Conservation (phyloP, 2,113 vertebrate species). For the Myrmecophaga tridactyla region DNA sequence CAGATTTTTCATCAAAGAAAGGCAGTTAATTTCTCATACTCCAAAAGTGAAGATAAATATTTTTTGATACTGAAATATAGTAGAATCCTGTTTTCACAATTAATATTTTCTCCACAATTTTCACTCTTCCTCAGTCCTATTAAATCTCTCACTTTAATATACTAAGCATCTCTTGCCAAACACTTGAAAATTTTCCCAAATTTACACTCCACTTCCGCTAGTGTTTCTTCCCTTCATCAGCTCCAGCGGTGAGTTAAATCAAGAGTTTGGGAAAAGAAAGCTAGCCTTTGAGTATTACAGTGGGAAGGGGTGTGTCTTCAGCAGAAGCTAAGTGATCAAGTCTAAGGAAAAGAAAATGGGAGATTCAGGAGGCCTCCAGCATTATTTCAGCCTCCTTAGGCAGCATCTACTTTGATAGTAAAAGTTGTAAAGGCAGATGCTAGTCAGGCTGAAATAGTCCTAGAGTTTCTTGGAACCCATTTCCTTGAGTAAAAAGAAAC, state of each 20-base stretch:
- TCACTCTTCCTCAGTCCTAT: conserved; percentile 23
- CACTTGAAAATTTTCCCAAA: conserved; percentile 30
- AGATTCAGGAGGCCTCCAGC: background rate
- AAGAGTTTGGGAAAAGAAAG: conserved; percentile 24
- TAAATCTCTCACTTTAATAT: background rate
- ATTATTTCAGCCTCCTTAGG: background rate
- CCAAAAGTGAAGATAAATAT: background rate
- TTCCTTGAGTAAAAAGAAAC: background rate
- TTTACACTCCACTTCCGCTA: background rate
- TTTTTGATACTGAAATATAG: conserved; percentile 13
- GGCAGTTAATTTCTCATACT: background rate
- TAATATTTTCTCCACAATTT: conserved; percentile 38
- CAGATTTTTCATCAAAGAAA: conserved; percentile 5
- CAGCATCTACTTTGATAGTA: background rate
- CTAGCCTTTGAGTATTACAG: background rate
- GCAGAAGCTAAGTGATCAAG: background rate
- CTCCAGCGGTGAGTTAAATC: background rate
- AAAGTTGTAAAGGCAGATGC: background rate
- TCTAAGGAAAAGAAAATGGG: background rate
- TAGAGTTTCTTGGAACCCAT: conserved; percentile 17
- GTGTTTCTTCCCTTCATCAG: background rate
- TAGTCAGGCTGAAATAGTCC: conserved; percentile 18
- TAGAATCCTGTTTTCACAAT: conserved; percentile 35
- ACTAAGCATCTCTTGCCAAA: background rate
- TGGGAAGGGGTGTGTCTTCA: background rate